These are phyloP conservation scores for Colistium nudipinnis DNA, from an alignment of 2,113 vertebrate genomes.

Conservation along the genomic window DNA sequence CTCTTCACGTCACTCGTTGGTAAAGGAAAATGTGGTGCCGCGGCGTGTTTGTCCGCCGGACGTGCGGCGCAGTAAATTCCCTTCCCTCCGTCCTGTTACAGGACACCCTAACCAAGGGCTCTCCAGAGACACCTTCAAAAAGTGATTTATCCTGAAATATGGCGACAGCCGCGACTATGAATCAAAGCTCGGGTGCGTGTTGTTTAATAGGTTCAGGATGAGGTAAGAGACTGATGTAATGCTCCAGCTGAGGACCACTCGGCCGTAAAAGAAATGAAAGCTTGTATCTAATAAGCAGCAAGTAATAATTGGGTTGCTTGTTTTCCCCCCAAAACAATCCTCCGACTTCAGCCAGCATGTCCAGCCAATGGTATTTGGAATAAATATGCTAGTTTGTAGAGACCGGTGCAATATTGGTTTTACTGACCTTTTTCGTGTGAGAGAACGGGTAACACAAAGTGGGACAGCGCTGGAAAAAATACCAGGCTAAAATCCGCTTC, in stretches of 20 bases:
- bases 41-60: conserved; percentile 32
- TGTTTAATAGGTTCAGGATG: conserved; percentile 32
- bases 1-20: conserved; percentile 29
- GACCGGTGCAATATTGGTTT: too few relatives aligned
- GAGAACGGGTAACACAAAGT: too few relatives aligned
- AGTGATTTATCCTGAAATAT: conserved; percentile 53
- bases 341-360: too few relatives aligned
- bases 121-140: conserved; percentile 49
- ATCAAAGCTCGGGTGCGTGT: conserved; percentile 42
- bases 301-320: background rate
- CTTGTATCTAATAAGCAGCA: background rate
- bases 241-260: conserved; percentile 12
- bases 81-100: conserved; percentile 53
- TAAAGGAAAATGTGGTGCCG: too few relatives aligned
- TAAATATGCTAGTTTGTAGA: too few relatives aligned
- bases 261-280: conserved; percentile 6
- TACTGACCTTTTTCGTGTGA: too few relatives aligned
- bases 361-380: conserved; percentile 1
- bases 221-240: conserved; percentile 24
- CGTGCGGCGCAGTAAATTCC: conserved; percentile 54
- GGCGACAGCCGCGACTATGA: conserved; percentile 29
- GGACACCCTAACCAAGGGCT: conserved; percentile 47
- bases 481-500: too few relatives aligned
- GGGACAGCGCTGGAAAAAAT: too few relatives aligned
- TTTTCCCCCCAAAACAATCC: too few relatives aligned